Conservation (phyloP, 1,140 invertebrate species). For the Neodiprion pinetum region DNA sequence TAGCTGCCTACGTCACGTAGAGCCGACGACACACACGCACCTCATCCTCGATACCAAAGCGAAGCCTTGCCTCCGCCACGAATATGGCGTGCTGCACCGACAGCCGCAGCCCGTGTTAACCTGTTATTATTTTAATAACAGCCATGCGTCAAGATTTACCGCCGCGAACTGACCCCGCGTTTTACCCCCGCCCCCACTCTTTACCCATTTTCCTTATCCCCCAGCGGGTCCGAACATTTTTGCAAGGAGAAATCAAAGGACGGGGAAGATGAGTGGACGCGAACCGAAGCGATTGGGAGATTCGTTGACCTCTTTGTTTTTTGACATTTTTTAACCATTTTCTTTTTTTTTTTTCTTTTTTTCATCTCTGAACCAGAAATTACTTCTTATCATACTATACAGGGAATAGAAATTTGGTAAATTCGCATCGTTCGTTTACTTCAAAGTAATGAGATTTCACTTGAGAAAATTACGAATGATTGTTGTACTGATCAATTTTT, state of each 20-base stretch:
- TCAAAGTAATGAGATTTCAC: no score
- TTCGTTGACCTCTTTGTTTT: background rate
- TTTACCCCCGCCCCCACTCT: background rate
- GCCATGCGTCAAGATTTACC: conserved; percentile 4
- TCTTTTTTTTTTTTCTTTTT: background rate
- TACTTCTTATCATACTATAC: no score
- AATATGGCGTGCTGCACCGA: background rate
- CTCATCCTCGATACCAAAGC: background rate
- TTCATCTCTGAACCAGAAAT: no score
- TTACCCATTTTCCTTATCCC: background rate
- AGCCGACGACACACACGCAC: conserved; percentile 18
- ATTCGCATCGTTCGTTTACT: no score
- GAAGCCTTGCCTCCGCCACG: background rate
- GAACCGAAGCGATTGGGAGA: background rate
- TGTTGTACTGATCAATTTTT: no score
- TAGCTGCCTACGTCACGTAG: conserved; percentile 32
- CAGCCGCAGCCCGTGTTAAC: background rate
- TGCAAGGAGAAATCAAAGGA: background rate
- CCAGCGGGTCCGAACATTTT: no score
- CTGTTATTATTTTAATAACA: conserved; percentile 8
- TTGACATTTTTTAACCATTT: background rate
- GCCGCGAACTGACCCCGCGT: background rate
- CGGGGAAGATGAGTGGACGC: background rate
- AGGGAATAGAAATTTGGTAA: no score
- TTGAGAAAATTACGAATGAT: no score